Evolutionary conservation across 2,888 invertebrate species (phyloP), one percentile per base, ranked within the genome.

Genomic region (Synanthedon myopaeformis): DNA sequence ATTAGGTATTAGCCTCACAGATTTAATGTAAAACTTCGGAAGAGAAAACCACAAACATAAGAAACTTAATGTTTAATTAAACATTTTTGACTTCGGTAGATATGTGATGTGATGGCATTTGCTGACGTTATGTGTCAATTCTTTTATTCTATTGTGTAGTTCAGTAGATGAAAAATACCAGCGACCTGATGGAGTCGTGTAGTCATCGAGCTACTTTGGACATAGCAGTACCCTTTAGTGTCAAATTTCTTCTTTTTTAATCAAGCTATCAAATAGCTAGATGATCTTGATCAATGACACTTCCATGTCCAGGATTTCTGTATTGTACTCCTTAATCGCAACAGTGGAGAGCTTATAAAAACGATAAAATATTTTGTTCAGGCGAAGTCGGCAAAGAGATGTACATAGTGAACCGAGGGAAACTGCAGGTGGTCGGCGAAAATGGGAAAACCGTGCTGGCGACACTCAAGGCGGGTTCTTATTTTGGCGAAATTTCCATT

Each of bases 401-500:
- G 98, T 99, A 99, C 90, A 98, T 99, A 89, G 98, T 99, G 67
- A 98, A 97, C 89, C 91, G 98, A 68, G 98, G 99, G 61, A 92
- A 96, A 67, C 91, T 97, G 72, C 97, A 94, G 90, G 98, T 96
- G 81, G 97, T 96, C 65, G 97, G 94, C 59, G 96, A 97, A 89
- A 96, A 97, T 86, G 96, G 96, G 65, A 94, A 96, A 87, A 96
- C 97, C 54, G 97, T 98, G 64, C 91, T 99, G 84, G 98, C 98
- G 72, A 98, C 97, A 63, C 92, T 99, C 76, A 96, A 97, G 89
- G 98, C 98, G 71, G 99, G 98, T 85, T 97, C 97, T 86, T 99
- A 99, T 92, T 99, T 99, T 90, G 99, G 99, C 76, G 99, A 99
- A 91, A 99, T 99, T 90, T 97, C 96, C 90, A 98, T 99, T 89